Evolutionary conservation across 2,797 vertebrate species (phyloP).

Genomic region (Acanthopagrus latus): DNA sequence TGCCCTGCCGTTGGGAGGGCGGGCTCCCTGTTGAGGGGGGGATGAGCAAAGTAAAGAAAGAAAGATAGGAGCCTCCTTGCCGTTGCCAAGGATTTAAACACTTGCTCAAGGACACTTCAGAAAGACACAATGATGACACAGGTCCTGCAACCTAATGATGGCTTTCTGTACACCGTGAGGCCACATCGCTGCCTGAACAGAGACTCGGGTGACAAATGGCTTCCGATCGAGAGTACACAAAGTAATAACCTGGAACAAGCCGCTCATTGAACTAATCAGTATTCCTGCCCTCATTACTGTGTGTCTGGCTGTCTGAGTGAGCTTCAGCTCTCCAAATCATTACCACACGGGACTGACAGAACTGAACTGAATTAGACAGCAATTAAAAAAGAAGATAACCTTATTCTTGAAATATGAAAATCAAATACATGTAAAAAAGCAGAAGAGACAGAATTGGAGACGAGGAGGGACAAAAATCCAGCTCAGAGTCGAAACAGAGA

Average conservation of each 20-base stretch:
- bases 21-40: not conserved
- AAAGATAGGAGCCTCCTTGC: slow-evolving; percentile 7
- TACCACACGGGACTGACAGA: slow-evolving; percentile 26
- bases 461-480: slow-evolving; percentile 43
- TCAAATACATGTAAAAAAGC: slow-evolving; percentile 37
- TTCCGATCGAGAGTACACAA: slow-evolving; percentile 12
- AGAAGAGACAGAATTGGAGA: slow-evolving; percentile 34
- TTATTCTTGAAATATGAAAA: slow-evolving; percentile 46
- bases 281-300: slow-evolving; percentile 43
- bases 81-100: slow-evolving; percentile 6
- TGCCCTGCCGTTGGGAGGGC: slow-evolving; percentile 21
- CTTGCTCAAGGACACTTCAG: slow-evolving; percentile 46
- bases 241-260: slow-evolving; percentile 37
- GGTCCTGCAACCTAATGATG: not conserved
- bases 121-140: not conserved
- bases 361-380: not conserved
- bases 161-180: not conserved
- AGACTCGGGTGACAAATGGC: slow-evolving; percentile 25
- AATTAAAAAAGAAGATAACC: slow-evolving; percentile 18
- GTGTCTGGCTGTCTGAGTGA: slow-evolving; percentile 30
- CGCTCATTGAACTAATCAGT: slow-evolving; percentile 35
- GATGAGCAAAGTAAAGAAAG: not conserved
- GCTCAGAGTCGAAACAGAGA: slow-evolving; percentile 41
- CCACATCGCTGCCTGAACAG: slow-evolving; percentile 8
- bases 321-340: slow-evolving; percentile 32